These are phyloP conservation scores for Agonopterix heracliana DNA, from an alignment of 2,888 invertebrate genomes.

Conservation along the genomic window DNA sequence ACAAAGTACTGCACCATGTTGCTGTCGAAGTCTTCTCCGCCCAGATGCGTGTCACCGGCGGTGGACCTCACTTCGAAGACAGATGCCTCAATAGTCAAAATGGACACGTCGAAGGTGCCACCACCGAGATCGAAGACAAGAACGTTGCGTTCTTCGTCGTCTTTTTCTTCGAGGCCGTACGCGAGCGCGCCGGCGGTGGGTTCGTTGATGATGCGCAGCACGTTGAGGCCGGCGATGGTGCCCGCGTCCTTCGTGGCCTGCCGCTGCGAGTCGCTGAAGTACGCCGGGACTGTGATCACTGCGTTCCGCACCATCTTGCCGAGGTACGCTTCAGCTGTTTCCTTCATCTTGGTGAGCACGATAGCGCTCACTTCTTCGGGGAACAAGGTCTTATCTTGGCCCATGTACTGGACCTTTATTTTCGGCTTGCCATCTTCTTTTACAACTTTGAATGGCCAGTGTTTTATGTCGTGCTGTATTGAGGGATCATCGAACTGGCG, in stretches of 20 bases:
- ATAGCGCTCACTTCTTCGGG: background rate
- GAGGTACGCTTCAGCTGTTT: no score
- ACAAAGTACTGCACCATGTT: slow-evolving; percentile 77
- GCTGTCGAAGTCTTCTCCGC: slow-evolving; percentile 75
- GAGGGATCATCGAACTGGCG: background rate
- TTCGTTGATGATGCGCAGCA: slow-evolving; percentile 85
- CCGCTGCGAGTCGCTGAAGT: no score
- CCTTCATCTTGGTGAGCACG: background rate
- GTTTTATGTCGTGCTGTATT: background rate
- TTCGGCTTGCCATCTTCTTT: background rate
- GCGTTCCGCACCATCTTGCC: no score
- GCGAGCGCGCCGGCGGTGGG: slow-evolving; percentile 82
- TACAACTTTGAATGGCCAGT: background rate
- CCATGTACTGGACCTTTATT: background rate
- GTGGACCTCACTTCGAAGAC: slow-evolving; percentile 85
- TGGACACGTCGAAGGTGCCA: slow-evolving; percentile 85
- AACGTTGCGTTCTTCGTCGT: slow-evolving; percentile 72
- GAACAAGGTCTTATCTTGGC: background rate
- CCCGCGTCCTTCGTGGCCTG: no score
- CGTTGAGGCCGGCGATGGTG: slow-evolving; percentile 64
- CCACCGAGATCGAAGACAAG: slow-evolving; percentile 75
- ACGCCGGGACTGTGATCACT: no score
- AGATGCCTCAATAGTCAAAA: slow-evolving; percentile 84
- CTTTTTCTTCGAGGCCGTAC: slow-evolving; percentile 78
- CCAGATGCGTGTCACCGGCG: slow-evolving; percentile 86